Evolutionary conservation across 1,140 invertebrate genomes (phyloP).

Genomic region (Drepana arcuata): DNA sequence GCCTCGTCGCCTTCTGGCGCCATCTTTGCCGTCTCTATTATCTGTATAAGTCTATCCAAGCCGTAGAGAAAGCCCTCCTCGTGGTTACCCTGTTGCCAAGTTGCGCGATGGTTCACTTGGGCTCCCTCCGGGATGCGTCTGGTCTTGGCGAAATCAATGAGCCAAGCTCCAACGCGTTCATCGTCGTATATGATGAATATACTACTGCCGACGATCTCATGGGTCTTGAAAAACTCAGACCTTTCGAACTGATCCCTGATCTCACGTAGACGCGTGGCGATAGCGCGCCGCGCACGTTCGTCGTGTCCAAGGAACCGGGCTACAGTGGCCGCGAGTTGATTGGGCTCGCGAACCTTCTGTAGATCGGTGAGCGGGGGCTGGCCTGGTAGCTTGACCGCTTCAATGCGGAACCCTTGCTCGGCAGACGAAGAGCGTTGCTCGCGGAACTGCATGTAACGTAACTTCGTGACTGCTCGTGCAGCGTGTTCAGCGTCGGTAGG

Average conservation of each 20-base stretch:
- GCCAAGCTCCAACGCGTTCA: slow-evolving; percentile 89
- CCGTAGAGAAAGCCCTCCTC: slow-evolving; percentile 95
- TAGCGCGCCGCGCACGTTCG: slow-evolving; percentile 76
- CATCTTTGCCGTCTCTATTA: slow-evolving; percentile 49
- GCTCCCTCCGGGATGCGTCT: slow-evolving; percentile 80
- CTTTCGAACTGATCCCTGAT: slow-evolving; percentile 86
- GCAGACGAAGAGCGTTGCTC: slow-evolving; percentile 95
- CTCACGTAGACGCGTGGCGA: slow-evolving; percentile 82
- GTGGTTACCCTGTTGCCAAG: slow-evolving; percentile 92
- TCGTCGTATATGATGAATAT: slow-evolving; percentile 95
- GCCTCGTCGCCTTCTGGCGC: slow-evolving; percentile 23
- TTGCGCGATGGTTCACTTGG: slow-evolving; percentile 80
- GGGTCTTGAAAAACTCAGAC: slow-evolving; percentile 89
- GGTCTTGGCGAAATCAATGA: slow-evolving; percentile 98
- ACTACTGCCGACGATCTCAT: slow-evolving; percentile 96
- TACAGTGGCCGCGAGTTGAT: slow-evolving; percentile 86
- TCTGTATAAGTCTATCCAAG: slow-evolving; percentile 85
- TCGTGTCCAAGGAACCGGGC: slow-evolving; percentile 82
- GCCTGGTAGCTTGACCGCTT: slow-evolving; percentile 91
- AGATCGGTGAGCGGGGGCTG: slow-evolving; percentile 82
- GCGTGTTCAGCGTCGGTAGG: slow-evolving; percentile 88
- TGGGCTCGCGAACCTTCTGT: slow-evolving; percentile 82
- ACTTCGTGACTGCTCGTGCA: slow-evolving; percentile 88
- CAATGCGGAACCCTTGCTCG: slow-evolving; percentile 94
- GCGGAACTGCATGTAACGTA: slow-evolving; percentile 96